Conservation (phyloP, 2,888 invertebrate genomes). For the Pinctada fucata region DNA sequence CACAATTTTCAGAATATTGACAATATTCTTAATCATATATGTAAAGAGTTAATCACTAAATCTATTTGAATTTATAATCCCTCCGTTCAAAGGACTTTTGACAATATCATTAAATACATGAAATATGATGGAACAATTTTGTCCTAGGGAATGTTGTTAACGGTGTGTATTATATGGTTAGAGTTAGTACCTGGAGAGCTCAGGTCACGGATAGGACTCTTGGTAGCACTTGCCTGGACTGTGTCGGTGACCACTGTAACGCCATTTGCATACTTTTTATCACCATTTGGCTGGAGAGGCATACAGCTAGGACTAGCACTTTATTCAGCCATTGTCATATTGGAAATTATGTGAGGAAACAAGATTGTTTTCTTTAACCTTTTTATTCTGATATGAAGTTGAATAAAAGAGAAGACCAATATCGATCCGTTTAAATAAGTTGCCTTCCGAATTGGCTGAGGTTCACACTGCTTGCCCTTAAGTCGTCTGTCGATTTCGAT, state of each 20-base stretch:
- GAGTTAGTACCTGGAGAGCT: neutral
- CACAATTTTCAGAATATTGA: too few relatives aligned
- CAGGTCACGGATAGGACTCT: neutral
- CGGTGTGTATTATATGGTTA: slow-evolving; percentile 12
- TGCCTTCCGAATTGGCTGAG: too few relatives aligned
- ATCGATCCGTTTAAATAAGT: too few relatives aligned
- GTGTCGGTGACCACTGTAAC: neutral
- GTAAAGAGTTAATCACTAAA: too few relatives aligned
- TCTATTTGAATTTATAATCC: too few relatives aligned
- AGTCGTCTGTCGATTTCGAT: too few relatives aligned
- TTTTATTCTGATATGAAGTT: neutral
- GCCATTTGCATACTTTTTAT: neutral
- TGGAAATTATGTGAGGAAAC: slow-evolving; percentile 13
- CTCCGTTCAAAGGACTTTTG: neutral
- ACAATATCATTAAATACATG: neutral
- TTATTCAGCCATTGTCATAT: neutral
- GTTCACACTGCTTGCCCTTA: too few relatives aligned
- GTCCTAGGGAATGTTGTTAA: slow-evolving; percentile 15
- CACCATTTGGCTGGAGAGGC: slow-evolving; percentile 12
- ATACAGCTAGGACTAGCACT: slow-evolving; percentile 10
- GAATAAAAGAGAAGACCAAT: neutral
- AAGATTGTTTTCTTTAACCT: neutral
- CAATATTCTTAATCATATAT: too few relatives aligned
- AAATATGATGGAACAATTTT: neutral
- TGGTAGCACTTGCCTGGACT: slow-evolving; percentile 3